Conservation (phyloP, 2,888 invertebrate genomes). For the Chouioia cunea region DNA sequence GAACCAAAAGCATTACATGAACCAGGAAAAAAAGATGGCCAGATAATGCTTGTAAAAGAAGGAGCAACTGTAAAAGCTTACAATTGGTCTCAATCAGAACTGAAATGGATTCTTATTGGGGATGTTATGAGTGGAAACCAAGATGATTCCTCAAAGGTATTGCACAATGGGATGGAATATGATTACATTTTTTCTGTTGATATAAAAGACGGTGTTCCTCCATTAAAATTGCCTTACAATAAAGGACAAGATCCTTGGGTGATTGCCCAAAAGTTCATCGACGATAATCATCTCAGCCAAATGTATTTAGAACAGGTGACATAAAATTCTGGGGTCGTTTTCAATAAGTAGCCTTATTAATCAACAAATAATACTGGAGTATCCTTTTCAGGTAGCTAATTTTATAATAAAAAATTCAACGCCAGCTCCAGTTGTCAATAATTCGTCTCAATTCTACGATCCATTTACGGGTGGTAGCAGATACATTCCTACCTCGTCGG, state of each 20-base stretch:
- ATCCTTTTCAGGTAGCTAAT: slow-evolving; percentile 79
- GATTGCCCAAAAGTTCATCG: slow-evolving; percentile 91
- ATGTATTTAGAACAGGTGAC: slow-evolving; percentile 82
- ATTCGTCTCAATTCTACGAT: slow-evolving; percentile 69
- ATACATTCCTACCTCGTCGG: slow-evolving; percentile 73
- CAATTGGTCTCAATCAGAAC: slow-evolving; percentile 77
- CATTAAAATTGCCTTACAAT: slow-evolving; percentile 93
- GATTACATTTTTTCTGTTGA: slow-evolving; percentile 98
- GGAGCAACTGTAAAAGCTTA: slow-evolving; percentile 83
- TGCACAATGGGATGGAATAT: slow-evolving; percentile 90
- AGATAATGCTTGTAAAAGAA: slow-evolving; percentile 86
- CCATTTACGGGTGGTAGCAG: slow-evolving; percentile 80
- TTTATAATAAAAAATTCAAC: slow-evolving; percentile 88
- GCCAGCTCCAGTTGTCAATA: slow-evolving; percentile 54
- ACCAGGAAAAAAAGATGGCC: slow-evolving; percentile 85
- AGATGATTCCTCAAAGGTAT: slow-evolving; percentile 78
- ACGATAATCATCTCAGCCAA: slow-evolving; percentile 86
- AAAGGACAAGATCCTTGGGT: slow-evolving; percentile 91
- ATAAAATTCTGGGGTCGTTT: slow-evolving; percentile 1
- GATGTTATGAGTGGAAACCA: slow-evolving; percentile 87
- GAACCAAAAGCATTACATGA: slow-evolving; percentile 82
- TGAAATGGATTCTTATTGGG: slow-evolving; percentile 87
- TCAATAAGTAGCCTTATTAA: neutral
- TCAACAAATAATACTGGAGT: neutral
- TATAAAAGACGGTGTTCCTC: slow-evolving; percentile 89